Percentiles rank a stretch among this genome's conserved stretches.
Evolutionary conservation across 2,888 invertebrate species (phyloP).

Genomic region (Eristalis arbustorum): DNA sequence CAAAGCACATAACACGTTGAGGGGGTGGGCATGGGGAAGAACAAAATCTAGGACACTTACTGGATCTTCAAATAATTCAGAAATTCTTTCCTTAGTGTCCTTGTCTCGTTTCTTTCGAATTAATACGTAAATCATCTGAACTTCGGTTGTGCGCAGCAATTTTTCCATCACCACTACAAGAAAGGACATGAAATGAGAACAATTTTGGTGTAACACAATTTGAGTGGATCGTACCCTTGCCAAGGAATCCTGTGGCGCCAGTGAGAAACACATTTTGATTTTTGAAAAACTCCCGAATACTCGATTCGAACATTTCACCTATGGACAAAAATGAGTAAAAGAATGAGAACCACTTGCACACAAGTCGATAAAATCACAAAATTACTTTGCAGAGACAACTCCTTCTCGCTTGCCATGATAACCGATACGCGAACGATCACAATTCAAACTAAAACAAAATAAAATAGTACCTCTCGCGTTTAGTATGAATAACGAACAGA

Average conservation of each 20-base stretch:
- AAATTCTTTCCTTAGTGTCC: conserved; percentile 84
- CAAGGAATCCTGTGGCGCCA: conserved; percentile 82
- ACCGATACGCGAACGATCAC: conserved; percentile 2
- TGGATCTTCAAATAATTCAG: conserved; percentile 85
- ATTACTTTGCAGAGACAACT: conserved; percentile 58
- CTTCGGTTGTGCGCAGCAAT: conserved; percentile 82
- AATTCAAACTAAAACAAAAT: neutral
- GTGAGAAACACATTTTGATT: conserved; percentile 83
- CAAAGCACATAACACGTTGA: neutral
- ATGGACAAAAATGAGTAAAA: neutral
- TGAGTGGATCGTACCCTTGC: conserved; percentile 76
- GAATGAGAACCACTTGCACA: conserved; percentile 4
- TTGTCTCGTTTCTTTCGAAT: conserved; percentile 84
- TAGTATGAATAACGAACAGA: neutral
- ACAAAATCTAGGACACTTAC: conserved; percentile 77
- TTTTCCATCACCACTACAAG: conserved; percentile 83
- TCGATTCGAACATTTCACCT: conserved; percentile 71
- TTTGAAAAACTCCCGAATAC: conserved; percentile 83
- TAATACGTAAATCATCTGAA: conserved; percentile 82
- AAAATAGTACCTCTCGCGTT: conserved; percentile 9
- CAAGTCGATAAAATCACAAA: neutral
- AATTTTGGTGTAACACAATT: neutral
- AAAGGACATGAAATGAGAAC: conserved; percentile 27
- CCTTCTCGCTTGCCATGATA: conserved; percentile 58
- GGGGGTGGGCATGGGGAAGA: no score